Percentiles rank a stretch among this genome's conserved stretches.
These are phyloP conservation scores for Catharus fuscescens DNA, from an alignment of 2,113 vertebrate genomes.

Conservation along the genomic window DNA sequence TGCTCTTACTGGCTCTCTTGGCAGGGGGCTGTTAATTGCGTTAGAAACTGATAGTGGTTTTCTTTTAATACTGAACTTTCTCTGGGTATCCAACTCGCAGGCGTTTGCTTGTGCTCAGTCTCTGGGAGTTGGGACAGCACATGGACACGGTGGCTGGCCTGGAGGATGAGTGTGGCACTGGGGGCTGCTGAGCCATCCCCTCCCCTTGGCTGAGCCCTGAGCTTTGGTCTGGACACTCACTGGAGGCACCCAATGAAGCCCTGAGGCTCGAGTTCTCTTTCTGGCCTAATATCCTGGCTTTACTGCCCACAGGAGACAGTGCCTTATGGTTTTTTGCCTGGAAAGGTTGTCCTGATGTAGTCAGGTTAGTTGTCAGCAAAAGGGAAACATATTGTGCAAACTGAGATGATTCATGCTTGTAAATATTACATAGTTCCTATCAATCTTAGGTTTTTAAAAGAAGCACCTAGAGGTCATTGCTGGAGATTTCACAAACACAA, in stretches of 20 bases:
- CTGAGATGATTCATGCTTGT: background rate
- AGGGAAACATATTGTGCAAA: background rate
- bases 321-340: background rate
- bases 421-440: background rate
- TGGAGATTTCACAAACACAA: background rate
- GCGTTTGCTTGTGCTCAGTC: background rate
- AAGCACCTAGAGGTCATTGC: background rate
- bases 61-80: slow-evolving; percentile 53
- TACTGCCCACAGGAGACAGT: background rate
- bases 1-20: slow-evolving; percentile 66
- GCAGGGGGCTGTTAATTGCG: slow-evolving; percentile 72
- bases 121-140: background rate
- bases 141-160: background rate
- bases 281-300: background rate
- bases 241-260: background rate
- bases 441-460: background rate
- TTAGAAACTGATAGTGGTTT: slow-evolving; percentile 68
- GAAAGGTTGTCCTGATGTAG: background rate
- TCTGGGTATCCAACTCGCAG: background rate
- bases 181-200: background rate
- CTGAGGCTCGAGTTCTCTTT: background rate
- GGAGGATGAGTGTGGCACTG: background rate
- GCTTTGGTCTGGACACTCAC: background rate
- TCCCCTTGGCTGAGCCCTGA: background rate
- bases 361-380: background rate